Conservation (phyloP, 2,888 invertebrate genomes). For the Leptopilina drosophilae region DNA sequence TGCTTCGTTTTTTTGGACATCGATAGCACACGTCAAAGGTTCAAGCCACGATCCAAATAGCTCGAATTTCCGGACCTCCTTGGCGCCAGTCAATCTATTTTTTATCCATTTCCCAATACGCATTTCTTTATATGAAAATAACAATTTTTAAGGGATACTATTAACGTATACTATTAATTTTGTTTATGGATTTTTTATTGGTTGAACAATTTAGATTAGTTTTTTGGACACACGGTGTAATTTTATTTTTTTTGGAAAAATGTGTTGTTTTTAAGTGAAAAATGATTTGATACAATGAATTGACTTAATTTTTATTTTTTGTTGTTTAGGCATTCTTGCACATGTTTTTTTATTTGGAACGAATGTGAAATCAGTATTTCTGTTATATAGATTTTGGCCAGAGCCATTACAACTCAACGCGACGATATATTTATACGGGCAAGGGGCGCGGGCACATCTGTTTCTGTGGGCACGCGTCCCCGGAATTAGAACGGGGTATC, state of each 20-base stretch:
- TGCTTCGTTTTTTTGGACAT: not conserved
- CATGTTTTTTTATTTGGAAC: not conserved
- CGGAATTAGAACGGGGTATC: constrained; percentile 66
- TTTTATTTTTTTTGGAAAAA: too few relatives aligned
- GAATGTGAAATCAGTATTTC: constrained; percentile 10
- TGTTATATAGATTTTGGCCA: not conserved
- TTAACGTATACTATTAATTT: too few relatives aligned
- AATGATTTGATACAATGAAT: not conserved
- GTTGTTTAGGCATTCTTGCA: constrained; percentile 11
- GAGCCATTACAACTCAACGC: constrained; percentile 61
- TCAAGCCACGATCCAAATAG: constrained; percentile 4
- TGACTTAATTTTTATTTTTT: not conserved
- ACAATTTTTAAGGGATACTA: too few relatives aligned
- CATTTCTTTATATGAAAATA: not conserved
- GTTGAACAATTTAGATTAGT: too few relatives aligned
- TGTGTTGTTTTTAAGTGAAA: too few relatives aligned
- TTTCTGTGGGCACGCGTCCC: constrained; percentile 70
- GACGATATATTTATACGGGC: constrained; percentile 68
- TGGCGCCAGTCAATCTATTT: constrained; percentile 17
- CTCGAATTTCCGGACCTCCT: constrained; percentile 18
- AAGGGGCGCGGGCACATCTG: constrained; percentile 65
- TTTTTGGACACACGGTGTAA: too few relatives aligned
- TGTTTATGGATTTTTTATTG: too few relatives aligned
- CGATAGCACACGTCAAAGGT: not conserved
- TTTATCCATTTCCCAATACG: not conserved